Evolutionary conservation across 1,140 invertebrate species (phyloP).

Genomic region (Helicoverpa armigera): DNA sequence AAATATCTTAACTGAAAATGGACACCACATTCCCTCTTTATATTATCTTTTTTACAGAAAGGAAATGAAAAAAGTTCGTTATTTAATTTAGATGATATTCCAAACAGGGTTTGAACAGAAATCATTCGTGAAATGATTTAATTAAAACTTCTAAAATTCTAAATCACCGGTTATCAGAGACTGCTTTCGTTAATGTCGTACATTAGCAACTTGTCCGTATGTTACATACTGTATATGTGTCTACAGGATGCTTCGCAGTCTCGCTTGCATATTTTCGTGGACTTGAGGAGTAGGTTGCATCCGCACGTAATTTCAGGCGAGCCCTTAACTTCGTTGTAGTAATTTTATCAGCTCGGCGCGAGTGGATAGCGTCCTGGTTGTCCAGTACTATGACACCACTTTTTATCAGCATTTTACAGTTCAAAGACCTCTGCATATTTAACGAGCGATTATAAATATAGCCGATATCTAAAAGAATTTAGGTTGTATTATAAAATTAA

Average conservation of each 20-base stretch:
- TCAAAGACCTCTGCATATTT: neutral
- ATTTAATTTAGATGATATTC: slow-evolving; percentile 36
- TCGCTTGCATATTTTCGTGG: slow-evolving; percentile 15
- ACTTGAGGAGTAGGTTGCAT: slow-evolving; percentile 26
- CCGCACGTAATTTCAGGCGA: slow-evolving; percentile 57
- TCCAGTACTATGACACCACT: neutral
- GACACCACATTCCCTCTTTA: slow-evolving; percentile 17
- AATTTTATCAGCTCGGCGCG: slow-evolving; percentile 60
- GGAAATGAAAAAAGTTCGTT: slow-evolving; percentile 45
- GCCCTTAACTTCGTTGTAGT: slow-evolving; percentile 61
- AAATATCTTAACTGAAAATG: slow-evolving; percentile 25
- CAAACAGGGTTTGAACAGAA: slow-evolving; percentile 17
- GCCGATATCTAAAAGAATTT: neutral
- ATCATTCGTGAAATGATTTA: slow-evolving; percentile 34
- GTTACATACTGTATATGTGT: neutral
- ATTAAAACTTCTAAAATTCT: slow-evolving; percentile 45
- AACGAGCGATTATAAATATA: neutral
- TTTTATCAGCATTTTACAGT: slow-evolving; percentile 1
- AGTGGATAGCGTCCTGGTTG: slow-evolving; percentile 12
- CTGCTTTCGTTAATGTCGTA: neutral
- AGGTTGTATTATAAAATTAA: neutral
- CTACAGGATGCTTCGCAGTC: neutral
- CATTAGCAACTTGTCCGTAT: neutral
- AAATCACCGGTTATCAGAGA: slow-evolving; percentile 17
- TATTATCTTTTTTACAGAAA: slow-evolving; percentile 5